Conservation (phyloP, 2,888 invertebrate genomes). For the Ctenicera cuprea region DNA sequence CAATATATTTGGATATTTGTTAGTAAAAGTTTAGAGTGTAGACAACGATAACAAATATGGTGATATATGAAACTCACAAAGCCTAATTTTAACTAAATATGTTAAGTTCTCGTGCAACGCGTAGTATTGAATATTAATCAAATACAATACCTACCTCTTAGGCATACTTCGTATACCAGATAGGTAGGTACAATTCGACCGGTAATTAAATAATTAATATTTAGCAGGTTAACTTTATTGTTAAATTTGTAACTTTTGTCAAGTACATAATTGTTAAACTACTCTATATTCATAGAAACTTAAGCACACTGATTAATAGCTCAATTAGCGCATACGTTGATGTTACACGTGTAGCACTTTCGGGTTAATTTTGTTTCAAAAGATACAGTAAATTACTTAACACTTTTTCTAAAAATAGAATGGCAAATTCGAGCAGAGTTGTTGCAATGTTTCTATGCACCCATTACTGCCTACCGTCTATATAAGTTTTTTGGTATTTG, state of each 20-base stretch:
- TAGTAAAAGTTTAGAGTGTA: constrained; percentile 41
- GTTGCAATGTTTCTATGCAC: constrained; percentile 24
- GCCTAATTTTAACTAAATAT: constrained; percentile 41
- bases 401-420: background rate
- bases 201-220: too few species aligned
- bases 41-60: constrained; percentile 50
- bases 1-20: constrained; percentile 47
- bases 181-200: too few species aligned
- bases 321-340: constrained; percentile 41
- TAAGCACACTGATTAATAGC: constrained; percentile 46
- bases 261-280: constrained; percentile 13
- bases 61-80: constrained; percentile 43
- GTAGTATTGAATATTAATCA: constrained; percentile 6
- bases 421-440: background rate
- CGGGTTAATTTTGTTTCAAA: constrained; percentile 4
- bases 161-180: too few species aligned
- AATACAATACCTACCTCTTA: too few species aligned
- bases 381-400: background rate
- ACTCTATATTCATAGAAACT: constrained; percentile 10
- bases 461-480: constrained; percentile 39
- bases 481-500: constrained; percentile 23
- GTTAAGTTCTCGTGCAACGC: constrained; percentile 28
- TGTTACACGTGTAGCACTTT: constrained; percentile 17
- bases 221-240: constrained; percentile 22
- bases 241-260: constrained; percentile 23